These are phyloP conservation scores for Oligia fasciuncula DNA, from an alignment of 2,888 invertebrate species.

Conservation along the genomic window DNA sequence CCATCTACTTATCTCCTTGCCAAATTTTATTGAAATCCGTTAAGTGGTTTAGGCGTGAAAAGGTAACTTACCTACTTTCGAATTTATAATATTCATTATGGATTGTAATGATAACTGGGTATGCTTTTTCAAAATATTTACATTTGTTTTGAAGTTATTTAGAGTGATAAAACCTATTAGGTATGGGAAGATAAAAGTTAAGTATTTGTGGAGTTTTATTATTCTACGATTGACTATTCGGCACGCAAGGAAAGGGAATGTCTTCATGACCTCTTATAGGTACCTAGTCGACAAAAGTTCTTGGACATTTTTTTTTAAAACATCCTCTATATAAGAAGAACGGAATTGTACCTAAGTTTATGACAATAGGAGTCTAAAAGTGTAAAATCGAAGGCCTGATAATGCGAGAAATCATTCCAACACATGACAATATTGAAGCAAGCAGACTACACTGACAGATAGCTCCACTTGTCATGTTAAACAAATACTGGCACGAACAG, in stretches of 20 bases:
- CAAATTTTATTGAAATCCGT: background rate
- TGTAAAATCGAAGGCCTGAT: background rate
- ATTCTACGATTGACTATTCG: background rate
- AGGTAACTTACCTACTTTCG: background rate
- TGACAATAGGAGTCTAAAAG: background rate
- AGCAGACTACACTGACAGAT: background rate
- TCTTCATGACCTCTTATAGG: too few species aligned
- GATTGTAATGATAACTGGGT: background rate
- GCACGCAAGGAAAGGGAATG: background rate
- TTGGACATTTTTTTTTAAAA: too few species aligned
- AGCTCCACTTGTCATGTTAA: conserved; percentile 8
- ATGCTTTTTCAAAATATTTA: background rate
- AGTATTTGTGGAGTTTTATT: background rate
- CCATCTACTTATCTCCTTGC: background rate
- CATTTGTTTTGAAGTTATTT: background rate
- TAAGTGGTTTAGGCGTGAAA: background rate
- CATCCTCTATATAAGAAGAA: background rate
- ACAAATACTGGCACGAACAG: conserved; percentile 7
- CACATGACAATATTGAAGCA: background rate
- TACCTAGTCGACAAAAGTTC: too few species aligned
- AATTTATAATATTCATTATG: background rate
- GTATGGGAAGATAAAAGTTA: too few species aligned
- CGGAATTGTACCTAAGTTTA: background rate
- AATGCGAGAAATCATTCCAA: background rate
- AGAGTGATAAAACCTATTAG: too few species aligned